A percentile compares a stretch with the other conserved stretches of the same genome.
phyloP scores from a whole-genome alignment of 2,113 vertebrate genomes.

The Oceanodroma tethys region DNA sequence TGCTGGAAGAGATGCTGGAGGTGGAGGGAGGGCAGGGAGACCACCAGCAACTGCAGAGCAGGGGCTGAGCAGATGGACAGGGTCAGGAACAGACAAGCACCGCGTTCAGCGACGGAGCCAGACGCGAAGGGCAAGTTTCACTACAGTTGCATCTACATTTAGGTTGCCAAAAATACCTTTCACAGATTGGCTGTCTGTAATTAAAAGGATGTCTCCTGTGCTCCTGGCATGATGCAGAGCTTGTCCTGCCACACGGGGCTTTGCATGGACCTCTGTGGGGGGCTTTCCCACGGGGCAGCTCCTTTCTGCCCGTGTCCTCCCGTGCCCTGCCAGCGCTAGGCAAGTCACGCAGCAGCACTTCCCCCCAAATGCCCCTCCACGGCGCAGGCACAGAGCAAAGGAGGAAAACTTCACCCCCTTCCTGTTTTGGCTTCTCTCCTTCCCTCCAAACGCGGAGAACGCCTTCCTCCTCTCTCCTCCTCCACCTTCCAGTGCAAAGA shows the following conservation, averaged over 20 bases:
- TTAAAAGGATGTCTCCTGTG: slow-evolving; percentile 42
- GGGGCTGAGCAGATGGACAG: neutral
- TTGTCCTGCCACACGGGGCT: neutral
- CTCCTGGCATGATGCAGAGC: neutral
- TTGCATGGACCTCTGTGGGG: neutral
- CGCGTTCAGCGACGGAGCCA: neutral
- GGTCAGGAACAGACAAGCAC: neutral
- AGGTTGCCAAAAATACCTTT: slow-evolving; percentile 54
- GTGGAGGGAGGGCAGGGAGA: neutral
- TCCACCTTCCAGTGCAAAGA: slow-evolving; percentile 69
- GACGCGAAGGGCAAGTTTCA: neutral
- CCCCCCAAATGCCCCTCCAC: neutral
- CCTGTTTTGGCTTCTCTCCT: slow-evolving; percentile 54
- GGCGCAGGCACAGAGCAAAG: neutral
- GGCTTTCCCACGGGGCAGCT: neutral
- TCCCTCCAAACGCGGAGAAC: neutral
- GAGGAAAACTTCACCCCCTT: slow-evolving; percentile 29
- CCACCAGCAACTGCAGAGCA: neutral
- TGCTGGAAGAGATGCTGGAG: neutral
- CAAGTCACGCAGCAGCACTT: neutral
- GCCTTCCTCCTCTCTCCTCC: slow-evolving; percentile 58
- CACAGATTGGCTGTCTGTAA: slow-evolving; percentile 43
- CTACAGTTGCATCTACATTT: slow-evolving; percentile 42
- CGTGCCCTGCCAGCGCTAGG: rapidly evolving
- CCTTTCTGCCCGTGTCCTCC: neutral